A percentile compares a stretch with the other conserved stretches of the same genome.
Conservation (phyloP, 1,140 invertebrate genomes). For the Lucilia cuprina region DNA sequence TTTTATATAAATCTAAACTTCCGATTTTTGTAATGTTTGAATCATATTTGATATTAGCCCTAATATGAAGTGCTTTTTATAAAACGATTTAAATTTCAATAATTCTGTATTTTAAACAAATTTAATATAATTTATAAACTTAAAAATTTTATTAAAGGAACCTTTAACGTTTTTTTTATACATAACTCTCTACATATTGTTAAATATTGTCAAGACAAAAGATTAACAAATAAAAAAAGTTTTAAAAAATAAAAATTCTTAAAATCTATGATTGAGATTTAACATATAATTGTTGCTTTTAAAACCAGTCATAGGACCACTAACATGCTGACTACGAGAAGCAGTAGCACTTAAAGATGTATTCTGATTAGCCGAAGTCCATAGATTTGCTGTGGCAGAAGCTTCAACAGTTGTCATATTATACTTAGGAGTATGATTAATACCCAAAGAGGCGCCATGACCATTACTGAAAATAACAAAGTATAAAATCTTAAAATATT, state of each 20-base stretch:
- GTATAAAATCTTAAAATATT: background rate
- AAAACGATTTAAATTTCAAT: too few species aligned
- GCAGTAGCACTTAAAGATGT: constrained; percentile 45
- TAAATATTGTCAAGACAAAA: too few species aligned
- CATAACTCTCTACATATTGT: too few species aligned
- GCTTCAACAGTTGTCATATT: constrained; percentile 47
- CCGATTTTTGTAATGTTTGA: too few species aligned
- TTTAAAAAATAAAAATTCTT: background rate
- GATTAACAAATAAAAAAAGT: too few species aligned
- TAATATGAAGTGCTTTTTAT: too few species aligned
- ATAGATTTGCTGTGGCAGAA: constrained; percentile 45
- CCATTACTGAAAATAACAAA: constrained; percentile 25
- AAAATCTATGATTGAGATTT: constrained; percentile 45
- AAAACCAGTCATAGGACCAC: constrained; percentile 46
- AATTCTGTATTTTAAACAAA: too few species aligned
- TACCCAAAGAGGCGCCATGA: constrained; percentile 43
- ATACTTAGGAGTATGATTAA: constrained; percentile 45
- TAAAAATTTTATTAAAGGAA: too few species aligned
- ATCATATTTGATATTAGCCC: too few species aligned
- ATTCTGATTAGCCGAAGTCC: constrained; percentile 46
- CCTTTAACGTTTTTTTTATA: too few species aligned
- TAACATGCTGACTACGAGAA: constrained; percentile 46
- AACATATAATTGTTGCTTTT: constrained; percentile 44
- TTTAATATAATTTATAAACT: too few species aligned
- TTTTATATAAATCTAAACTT: too few species aligned